These are phyloP conservation scores for Acromyrmex charruanus DNA, from an alignment of 1,140 invertebrate genomes.

Conservation along the genomic window DNA sequence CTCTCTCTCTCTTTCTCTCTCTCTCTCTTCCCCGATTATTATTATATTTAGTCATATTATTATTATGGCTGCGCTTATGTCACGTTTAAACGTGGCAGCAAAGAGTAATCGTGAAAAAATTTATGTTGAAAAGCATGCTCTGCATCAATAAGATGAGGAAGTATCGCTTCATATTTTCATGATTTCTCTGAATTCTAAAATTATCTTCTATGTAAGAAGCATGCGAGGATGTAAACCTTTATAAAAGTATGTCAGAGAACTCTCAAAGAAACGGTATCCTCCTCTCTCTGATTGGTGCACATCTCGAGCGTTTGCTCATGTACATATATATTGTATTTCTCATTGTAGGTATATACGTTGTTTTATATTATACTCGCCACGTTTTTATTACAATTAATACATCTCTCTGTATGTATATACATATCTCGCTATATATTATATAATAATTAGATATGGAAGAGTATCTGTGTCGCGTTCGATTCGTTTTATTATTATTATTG, in stretches of 20 bases:
- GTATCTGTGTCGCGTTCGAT: constrained; percentile 55
- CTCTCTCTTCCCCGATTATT: constrained; percentile 28
- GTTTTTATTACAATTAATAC: constrained; percentile 60
- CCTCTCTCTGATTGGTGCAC: constrained; percentile 43
- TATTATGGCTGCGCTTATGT: constrained; percentile 66
- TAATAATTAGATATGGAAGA: constrained; percentile 61
- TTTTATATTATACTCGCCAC: constrained; percentile 47
- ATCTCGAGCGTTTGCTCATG: constrained; percentile 21
- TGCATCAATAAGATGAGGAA: constrained; percentile 59
- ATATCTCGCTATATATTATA: constrained; percentile 25
- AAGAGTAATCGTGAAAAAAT: constrained; percentile 43
- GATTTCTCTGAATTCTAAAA: not conserved
- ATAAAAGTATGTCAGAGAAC: not conserved
- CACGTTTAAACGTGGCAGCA: constrained; percentile 49
- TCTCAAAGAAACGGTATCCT: constrained; percentile 16
- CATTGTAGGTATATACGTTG: constrained; percentile 46
- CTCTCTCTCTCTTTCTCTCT: not conserved
- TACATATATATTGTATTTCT: constrained; percentile 26
- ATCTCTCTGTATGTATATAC: constrained; percentile 47
- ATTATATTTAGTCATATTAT: constrained; percentile 49
- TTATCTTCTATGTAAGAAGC: not conserved
- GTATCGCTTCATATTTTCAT: not conserved
- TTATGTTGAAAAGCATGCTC: constrained; percentile 64
- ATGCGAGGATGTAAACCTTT: not conserved
- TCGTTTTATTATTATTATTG: constrained; percentile 63